These are phyloP conservation scores for Orchestes rusci DNA, from an alignment of 2,888 invertebrate species.

Conservation along the genomic window DNA sequence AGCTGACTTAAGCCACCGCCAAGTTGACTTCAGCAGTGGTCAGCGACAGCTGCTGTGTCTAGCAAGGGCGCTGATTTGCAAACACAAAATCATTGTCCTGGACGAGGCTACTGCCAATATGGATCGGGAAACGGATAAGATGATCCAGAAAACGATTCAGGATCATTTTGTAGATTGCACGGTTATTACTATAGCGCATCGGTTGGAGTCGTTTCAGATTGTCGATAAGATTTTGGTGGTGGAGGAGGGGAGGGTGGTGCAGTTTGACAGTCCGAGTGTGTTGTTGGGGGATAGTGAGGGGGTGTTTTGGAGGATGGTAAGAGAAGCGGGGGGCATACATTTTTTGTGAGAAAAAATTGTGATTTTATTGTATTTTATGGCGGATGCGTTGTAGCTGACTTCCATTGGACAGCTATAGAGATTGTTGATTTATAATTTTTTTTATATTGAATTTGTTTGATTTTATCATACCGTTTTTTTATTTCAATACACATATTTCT, in stretches of 20 bases:
- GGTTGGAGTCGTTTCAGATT: constrained; percentile 78
- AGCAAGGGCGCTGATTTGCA: constrained; percentile 54
- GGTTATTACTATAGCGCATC: constrained; percentile 76
- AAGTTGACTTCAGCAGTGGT: constrained; percentile 53
- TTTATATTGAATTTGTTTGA: no score
- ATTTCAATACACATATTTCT: no score
- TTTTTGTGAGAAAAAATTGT: no score
- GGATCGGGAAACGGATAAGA: constrained; percentile 66
- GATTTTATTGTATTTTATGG: no score
- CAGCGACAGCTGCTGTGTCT: constrained; percentile 64
- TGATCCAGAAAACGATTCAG: constrained; percentile 70
- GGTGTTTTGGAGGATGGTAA: constrained; percentile 52
- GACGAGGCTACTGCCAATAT: constrained; percentile 79
- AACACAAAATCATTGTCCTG: constrained; percentile 37
- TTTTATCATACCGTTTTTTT: no score
- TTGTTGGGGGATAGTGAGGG: constrained; percentile 49
- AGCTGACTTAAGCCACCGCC: constrained; percentile 53
- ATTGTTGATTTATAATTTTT: no score
- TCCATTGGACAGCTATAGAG: no score
- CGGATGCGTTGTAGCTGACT: no score
- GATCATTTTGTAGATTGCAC: constrained; percentile 68
- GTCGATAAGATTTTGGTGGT: constrained; percentile 76
- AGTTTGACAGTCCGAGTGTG: constrained; percentile 62
- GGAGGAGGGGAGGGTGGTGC: constrained; percentile 64
- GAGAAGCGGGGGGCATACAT: constrained; percentile 50